Evolutionary conservation across 2,113 vertebrate species (phyloP).

Genomic region (Pardalotus punctatus): DNA sequence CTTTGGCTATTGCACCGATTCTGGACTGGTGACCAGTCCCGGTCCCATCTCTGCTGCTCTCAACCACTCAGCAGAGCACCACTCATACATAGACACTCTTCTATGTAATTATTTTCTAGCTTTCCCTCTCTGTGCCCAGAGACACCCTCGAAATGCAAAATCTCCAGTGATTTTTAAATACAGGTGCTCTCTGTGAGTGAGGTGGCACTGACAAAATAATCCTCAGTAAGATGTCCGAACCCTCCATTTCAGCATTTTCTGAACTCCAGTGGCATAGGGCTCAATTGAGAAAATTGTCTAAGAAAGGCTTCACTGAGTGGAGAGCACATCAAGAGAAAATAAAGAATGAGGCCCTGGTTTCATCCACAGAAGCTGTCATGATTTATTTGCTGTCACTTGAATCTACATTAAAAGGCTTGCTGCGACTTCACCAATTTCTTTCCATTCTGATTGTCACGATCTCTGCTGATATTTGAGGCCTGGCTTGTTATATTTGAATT

Average conservation of each 20-base stretch:
- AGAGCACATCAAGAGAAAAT: slow-evolving; percentile 30
- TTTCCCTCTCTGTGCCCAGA: not conserved
- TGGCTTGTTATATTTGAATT: slow-evolving; percentile 46
- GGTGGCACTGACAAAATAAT: not conserved
- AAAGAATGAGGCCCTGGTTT: slow-evolving; percentile 6
- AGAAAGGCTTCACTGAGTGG: not conserved
- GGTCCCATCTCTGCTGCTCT: not conserved
- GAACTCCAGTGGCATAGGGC: not conserved
- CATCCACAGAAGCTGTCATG: slow-evolving; percentile 9
- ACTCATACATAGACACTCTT: not conserved
- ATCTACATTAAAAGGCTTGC: slow-evolving; percentile 37
- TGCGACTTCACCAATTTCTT: slow-evolving; percentile 1
- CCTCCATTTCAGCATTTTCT: not conserved
- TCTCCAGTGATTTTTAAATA: not conserved
- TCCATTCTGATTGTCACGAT: not conserved
- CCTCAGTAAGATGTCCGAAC: rapidly evolving
- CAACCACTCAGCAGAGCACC: not conserved
- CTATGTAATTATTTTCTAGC: not conserved
- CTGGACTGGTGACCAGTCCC: not conserved
- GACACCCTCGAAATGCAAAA: not conserved
- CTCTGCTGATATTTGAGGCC: slow-evolving; percentile 21
- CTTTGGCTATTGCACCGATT: not conserved
- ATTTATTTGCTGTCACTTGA: slow-evolving; percentile 45
- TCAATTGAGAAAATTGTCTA: not conserved
- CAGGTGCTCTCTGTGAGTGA: not conserved